Evolutionary conservation across 2,797 vertebrate species (phyloP).

Genomic region (Sebastes diploproa): DNA sequence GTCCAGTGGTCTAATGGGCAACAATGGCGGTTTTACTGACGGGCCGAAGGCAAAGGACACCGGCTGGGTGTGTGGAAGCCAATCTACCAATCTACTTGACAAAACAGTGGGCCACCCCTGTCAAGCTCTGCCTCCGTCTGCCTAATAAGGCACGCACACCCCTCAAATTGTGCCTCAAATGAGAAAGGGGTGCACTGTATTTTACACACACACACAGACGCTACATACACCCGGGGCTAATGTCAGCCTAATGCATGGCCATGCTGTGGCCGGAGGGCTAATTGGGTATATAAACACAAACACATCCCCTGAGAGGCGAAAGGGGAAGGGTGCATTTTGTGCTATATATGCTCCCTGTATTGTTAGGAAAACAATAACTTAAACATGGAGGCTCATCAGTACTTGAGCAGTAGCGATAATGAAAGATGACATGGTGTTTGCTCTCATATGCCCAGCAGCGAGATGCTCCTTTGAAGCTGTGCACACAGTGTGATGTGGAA

Average conservation of each 20-base stretch:
- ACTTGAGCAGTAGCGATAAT: slow-evolving; percentile 45
- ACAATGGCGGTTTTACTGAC: slow-evolving; percentile 76
- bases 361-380: slow-evolving; percentile 41
- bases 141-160: slow-evolving; percentile 77
- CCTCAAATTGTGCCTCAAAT: slow-evolving; percentile 71
- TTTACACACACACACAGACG: slow-evolving; percentile 58
- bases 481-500: slow-evolving; percentile 48
- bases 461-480: slow-evolving; percentile 51
- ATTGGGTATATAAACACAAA: slow-evolving; percentile 85
- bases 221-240: slow-evolving; percentile 72
- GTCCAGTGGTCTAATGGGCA: slow-evolving; percentile 80
- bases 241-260: slow-evolving; percentile 80
- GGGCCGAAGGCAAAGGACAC: slow-evolving; percentile 70
- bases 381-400: slow-evolving; percentile 47
- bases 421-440: slow-evolving; percentile 64
- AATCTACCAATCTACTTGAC: slow-evolving; percentile 78
- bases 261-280: slow-evolving; percentile 81
- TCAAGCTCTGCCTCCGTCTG: slow-evolving; percentile 59
- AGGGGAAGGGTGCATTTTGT: slow-evolving; percentile 54
- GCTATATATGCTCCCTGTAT: slow-evolving; percentile 38
- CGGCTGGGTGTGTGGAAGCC: slow-evolving; percentile 70
- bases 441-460: slow-evolving; percentile 39
- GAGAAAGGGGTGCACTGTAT: slow-evolving; percentile 65
- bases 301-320: slow-evolving; percentile 77
- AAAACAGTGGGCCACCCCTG: slow-evolving; percentile 71